Base-by-base conservation (phyloP, 2,113 vertebrate species). In the Melanerpes aurifrons region DNA sequence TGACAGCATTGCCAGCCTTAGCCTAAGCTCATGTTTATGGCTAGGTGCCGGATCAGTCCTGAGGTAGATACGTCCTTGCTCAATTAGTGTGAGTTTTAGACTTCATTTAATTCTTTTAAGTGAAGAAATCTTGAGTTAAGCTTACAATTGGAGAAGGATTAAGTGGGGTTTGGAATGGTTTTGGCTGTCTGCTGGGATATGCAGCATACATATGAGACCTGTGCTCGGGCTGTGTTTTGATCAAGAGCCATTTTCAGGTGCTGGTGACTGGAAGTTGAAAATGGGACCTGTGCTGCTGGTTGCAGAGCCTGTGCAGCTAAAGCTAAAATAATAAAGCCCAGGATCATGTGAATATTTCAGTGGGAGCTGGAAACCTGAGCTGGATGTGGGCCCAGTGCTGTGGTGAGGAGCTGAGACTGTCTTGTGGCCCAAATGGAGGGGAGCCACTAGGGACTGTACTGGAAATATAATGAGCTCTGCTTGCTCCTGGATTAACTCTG, bases 171-270 rank as follows among this genome's bases (percentile, higher is more conserved):
- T 82, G 71, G 59, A 80, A 40, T 31, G 22, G 13, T 31, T 2
- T n/a, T 93, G 83, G 32, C 82, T 54, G 26, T 16, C 22, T 92
- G 64, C 82, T 80, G 85, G 62, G 62, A 68, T 58, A 86, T 29
- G 76, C 69, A 50, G 12, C 18, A 9, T 24, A 4, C 40, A 70
- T 91, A 29, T 24, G 45, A 81, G 87, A 69, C 28, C 53, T 86
- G 84, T 72, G 32, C 37, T 87, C 61, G 74, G 45, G 54, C 4
- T 80, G 31, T 40, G 72, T 74, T 92, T 78, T 92, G 82, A 66
- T 80, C 3, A 0, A 53, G 72, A 58, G 89, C 47, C 85, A 90
- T 43, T 63, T 95, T 91, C 82, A 89, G 75, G 93, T 92, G 82
- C 53, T 86, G 48, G 53, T 86, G 89, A 87, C 61, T 15, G n/a